These are phyloP conservation scores for Drosophila bipectinata DNA, from an alignment of 1,140 invertebrate species.

Conservation along the genomic window DNA sequence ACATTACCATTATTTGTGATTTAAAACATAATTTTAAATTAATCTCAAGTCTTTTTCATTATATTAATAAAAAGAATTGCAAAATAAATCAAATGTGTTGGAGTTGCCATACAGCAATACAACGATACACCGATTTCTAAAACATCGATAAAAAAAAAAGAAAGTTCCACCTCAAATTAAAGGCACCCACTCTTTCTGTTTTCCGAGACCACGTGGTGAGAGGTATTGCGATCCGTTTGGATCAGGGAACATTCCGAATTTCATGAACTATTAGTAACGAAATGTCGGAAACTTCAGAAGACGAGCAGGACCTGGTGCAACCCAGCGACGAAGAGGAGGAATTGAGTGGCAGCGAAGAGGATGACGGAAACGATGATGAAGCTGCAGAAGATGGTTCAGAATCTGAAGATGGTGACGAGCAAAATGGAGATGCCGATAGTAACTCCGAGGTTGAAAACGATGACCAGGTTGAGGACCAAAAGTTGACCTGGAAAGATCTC, in stretches of 20 bases:
- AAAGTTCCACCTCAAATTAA: background rate
- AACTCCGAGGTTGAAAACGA: slow-evolving; percentile 12
- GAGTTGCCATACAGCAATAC: background rate
- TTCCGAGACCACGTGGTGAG: background rate
- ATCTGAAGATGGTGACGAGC: slow-evolving; percentile 28
- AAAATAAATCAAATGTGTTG: background rate
- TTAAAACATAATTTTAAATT: too few relatives aligned
- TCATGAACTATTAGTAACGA: slow-evolving; percentile 52
- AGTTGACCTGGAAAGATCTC: slow-evolving; percentile 76
- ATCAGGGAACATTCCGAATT: background rate
- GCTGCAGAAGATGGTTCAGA: slow-evolving; percentile 16
- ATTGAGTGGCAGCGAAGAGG: slow-evolving; percentile 46
- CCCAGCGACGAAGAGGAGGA: slow-evolving; percentile 62
- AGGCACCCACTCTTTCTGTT: background rate
- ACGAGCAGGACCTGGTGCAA: slow-evolving; percentile 58
- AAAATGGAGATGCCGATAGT: slow-evolving; percentile 8
- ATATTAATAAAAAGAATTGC: background rate
- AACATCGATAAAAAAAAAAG: background rate
- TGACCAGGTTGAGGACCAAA: slow-evolving; percentile 17
- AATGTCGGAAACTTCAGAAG: slow-evolving; percentile 81
- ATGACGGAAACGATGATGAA: slow-evolving; percentile 22
- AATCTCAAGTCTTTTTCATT: too few relatives aligned
- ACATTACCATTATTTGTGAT: too few relatives aligned
- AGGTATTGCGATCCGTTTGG: background rate
- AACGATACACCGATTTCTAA: background rate